phyloP scores from a whole-genome alignment of 2,888 invertebrate species.

The Gryllus longicercus region DNA sequence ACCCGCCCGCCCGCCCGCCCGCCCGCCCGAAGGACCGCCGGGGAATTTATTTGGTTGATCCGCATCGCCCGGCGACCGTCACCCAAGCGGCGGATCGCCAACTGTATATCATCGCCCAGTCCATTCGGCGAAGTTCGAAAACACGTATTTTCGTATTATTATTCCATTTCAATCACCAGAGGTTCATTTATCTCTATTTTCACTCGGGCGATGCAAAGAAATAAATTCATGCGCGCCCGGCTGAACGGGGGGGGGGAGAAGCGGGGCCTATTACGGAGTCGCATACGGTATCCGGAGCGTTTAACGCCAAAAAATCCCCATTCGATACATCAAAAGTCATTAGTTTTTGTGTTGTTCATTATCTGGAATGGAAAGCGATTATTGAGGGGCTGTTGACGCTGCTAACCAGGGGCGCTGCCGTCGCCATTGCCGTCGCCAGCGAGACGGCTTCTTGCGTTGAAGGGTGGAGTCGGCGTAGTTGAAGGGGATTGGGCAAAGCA shows the following conservation, averaged over 20 bases:
- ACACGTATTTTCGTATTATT: constrained; percentile 6
- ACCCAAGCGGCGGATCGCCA: neutral
- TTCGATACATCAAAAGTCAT: constrained; percentile 17
- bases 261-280: neutral
- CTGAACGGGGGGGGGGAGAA: neutral
- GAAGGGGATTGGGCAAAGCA: too few species aligned
- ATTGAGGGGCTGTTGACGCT: neutral
- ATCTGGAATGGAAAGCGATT: neutral
- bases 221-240: neutral
- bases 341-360: constrained; percentile 17
- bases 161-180: constrained; percentile 17
- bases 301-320: constrained; percentile 17
- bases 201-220: constrained; percentile 17
- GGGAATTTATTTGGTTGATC: too few species aligned
- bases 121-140: constrained; percentile 1
- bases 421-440: too few species aligned
- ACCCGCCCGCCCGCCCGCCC: too few species aligned
- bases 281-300: constrained; percentile 1
- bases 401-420: too few species aligned
- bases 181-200: constrained; percentile 17
- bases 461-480: too few species aligned
- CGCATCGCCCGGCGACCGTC: too few species aligned
- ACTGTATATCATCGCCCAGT: constrained; percentile 1
- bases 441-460: too few species aligned
- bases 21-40: too few species aligned